Base-by-base conservation (phyloP, 2,888 invertebrate genomes). In the Zaprionus bogoriensis region DNA sequence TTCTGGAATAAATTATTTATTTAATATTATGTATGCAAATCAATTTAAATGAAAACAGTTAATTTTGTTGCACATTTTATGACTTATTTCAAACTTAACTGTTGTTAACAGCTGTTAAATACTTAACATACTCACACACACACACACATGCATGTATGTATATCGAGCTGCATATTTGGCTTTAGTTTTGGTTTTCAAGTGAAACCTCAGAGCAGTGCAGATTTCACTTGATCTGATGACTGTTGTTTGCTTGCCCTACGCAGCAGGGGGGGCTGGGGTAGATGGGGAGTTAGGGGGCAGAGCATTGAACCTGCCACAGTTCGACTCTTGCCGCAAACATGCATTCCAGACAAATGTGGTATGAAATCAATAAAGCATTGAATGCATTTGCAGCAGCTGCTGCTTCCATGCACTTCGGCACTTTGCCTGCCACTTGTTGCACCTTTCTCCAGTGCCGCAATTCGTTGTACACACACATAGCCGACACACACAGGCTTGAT, bases 311-410 rank as follows among this genome's bases (percentile, higher is more conserved):
- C 22, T 59, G 63, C 46, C 36, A 51, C 62, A 52, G 5, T 7
- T 17, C 14, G 36, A 20, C 10, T 38, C 22, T 30, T 36, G 39
- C 30, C 39, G 46, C 39, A 4, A 27, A 25, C 62, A 57, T 46
- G 63, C 48, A 80, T 81, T 80, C 64, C 69, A 53, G 28, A 59
- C 67, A 81, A 80, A 80, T 80, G 82, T 78, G 76, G 73, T 80
- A 81, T 81, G 79, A 84, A 81, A 84, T 84, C 80, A 81, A 84
- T 81, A 81, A 81, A 74, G 69, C 62, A 82, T 78, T 70, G 67
- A 67, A 63, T 64, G 69, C 61, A 62, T 42, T 62, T 48, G 62
- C 75, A 48, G 59, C 65, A 45, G 67, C 61, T 62, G 74, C 44
- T 52, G 58, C 53, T 68, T 66, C 52, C 64, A 69, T 69, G 70